Base-by-base conservation (phyloP, 2,888 invertebrate species). In the Drosophila anceps region DNA sequence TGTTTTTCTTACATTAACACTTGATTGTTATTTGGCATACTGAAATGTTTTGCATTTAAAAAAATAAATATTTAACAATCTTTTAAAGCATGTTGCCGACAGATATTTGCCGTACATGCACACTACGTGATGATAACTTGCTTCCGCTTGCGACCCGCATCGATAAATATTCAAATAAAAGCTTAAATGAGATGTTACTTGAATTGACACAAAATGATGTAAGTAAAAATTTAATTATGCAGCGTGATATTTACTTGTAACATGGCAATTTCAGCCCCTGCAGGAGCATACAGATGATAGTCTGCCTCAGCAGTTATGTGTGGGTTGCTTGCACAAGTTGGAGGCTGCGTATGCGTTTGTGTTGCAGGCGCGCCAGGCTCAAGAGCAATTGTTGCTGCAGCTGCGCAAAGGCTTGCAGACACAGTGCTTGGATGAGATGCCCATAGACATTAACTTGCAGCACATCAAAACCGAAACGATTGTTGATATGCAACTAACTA, bases 311-410 rank as follows among this genome's bases (percentile, higher is more conserved):
- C 73, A 81, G 12, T 50, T 91, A 18, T 91, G 91, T 46, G 57
- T 20, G 4, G 72, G 72, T 13, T 91, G 91, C 39, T 55, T 80
- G n/a, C 59, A 29, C 18, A 84, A 84, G 39, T 64, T 91, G 20
- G 81, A 91, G 60, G 80, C 71, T 57, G 84, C 89, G 0, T 86
- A 90, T 24, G 79, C 74, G 2, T 91, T 91, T 64, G 82, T 91
- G 10, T 24, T 81, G 15, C 88, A 87, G 62, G 90, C 76, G 4
- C 87, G 84, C 3, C 69, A 77, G 35, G 84, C 83, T 7, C 82
- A 88, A 29, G 77, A 79, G 10, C 78, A 84, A 55, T 77, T 91
- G 24, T 35, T 84, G 50, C 41, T 46, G 12, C 58, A 62, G 43
- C 35, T 78, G 13, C 54, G 46, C 24, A 70, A 61, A 3, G 43